A percentile compares a stretch with the other conserved stretches of the same genome.
These are phyloP conservation scores for Resseliella maxima DNA, from an alignment of 2,888 invertebrate genomes.

Conservation along the genomic window DNA sequence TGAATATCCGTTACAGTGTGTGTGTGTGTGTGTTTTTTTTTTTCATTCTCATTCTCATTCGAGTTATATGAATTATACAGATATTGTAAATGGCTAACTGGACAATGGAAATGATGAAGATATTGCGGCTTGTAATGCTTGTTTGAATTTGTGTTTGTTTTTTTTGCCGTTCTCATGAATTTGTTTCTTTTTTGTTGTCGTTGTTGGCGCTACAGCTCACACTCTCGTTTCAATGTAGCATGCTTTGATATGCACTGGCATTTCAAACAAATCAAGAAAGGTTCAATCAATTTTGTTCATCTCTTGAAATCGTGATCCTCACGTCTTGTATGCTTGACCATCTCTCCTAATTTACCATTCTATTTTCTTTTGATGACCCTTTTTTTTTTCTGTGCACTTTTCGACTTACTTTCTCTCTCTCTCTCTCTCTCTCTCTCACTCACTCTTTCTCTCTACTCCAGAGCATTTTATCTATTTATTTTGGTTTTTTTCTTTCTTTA, in stretches of 20 bases:
- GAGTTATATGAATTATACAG: constrained; percentile 37
- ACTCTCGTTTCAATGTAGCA: background rate
- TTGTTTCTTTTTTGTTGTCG: background rate
- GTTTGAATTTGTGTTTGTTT: background rate
- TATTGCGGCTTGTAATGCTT: constrained; percentile 26
- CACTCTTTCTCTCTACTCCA: too few species aligned
- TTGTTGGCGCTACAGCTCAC: background rate
- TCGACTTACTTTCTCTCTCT: background rate
- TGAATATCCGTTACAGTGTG: constrained; percentile 34
- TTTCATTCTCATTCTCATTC: too few species aligned
- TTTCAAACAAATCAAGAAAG: constrained; percentile 32
- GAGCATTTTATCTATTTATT: constrained; percentile 19
- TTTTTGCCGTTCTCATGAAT: background rate
- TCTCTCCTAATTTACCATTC: constrained; percentile 40
- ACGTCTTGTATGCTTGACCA: background rate
- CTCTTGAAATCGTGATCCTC: background rate
- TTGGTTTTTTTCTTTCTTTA: too few species aligned
- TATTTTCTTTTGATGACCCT: constrained; percentile 14
- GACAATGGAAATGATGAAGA: constrained; percentile 30
- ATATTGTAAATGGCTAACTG: constrained; percentile 31
- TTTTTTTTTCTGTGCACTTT: background rate
- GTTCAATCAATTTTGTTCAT: constrained; percentile 49
- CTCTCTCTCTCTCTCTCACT: too few species aligned
- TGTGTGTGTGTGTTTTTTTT: too few species aligned
- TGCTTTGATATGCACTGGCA: constrained; percentile 3